Evolutionary conservation across 2,888 invertebrate species (phyloP), one percentile per base, ranked within the genome.

Genomic region (Linnaemya vulpina): DNA sequence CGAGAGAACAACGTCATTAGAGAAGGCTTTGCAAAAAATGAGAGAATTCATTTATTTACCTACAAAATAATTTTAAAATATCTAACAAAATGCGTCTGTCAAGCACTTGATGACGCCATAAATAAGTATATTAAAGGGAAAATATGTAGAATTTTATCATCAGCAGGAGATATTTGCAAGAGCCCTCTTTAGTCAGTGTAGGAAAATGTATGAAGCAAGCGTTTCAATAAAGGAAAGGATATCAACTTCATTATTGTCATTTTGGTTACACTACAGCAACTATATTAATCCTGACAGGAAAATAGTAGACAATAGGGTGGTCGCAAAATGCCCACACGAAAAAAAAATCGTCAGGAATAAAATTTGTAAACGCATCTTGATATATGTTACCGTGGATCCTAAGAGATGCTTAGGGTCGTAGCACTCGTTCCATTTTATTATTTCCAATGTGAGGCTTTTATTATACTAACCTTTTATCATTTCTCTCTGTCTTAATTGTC

Each of bases 91-190:
- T 30, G 55, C 20, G 62, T 35, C 63, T 43, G 3, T 43, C 7
- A 78, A 53, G 40, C 40, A 63, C 62, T 78, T 71, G 38, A 38
- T 10, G 10, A 17, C 51, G 20, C 40, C 30, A 20, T 51, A 53
- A 62, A 43, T 51, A n/a, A n/a, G n/a, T n/a, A 20, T 25, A 20
- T 40, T 76, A 30, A 67, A 38, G 13, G 2, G n/a, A 55, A 71
- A 79, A 35, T 15, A 25, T 63, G 55, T 35, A 63, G 46, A 71
- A 51, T 55, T 22, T 62, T 49, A 53, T 77, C 53, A 77, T 51
- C 60, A 62, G 75, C 75, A 76, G 20, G 17, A 62, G 43, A 78
- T 53, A 53, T 49, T 58, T 3, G 55, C 51, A 13, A n/a, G 9
- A 30, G 9, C 55, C 49, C 22, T 49, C 38, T 74, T 8, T 38